Evolutionary conservation across 1,140 invertebrate genomes (phyloP), one percentile per base, ranked within the genome.

Genomic region (Acromyrmex heyeri): DNA sequence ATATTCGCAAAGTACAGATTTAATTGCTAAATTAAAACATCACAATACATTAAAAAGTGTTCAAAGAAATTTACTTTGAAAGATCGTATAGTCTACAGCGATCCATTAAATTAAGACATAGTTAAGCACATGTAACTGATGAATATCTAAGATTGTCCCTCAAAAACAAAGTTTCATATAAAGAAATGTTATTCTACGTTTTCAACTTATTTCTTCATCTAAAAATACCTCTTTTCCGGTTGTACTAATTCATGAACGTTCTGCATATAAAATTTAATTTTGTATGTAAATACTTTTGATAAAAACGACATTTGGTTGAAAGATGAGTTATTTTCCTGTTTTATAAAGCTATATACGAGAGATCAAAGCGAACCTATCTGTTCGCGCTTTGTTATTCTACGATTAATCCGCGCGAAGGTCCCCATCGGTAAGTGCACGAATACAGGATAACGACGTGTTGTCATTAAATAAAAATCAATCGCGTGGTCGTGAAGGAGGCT

Each of bases 401-500:
- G 88, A 89, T 83, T 94, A 94, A 94, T 94, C 92, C 93, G 81
- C 73, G 77, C 65, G 70, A 72, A 38, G 53, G 86, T 86, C 72
- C 91, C 91, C 83, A 88, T 92, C 90, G 91, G 93, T 94, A 94
- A 95, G 93, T 94, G 93, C 93, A 94, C 91, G 92, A 93, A 92
- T 91, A 91, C 91, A 92, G 92, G 91, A 88, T 87, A 93, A 93
- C 93, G 91, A 93, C 90, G 91, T 93, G 94, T 95, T 95, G 93
- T 94, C 94, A 95, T 95, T 95, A 95, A 95, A 95, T 95, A 95
- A 95, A 95, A 95, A 95, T 95, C 95, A 95, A 95, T 95, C 94
- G 94, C 93, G 83, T 94, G 93, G 93, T 92, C 93, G 94, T 93
- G 93, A 94, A 95, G 94, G 92, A 94, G 93, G 94, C 94, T 95